These are phyloP conservation scores for Gambusia affinis DNA, from an alignment of 2,113 vertebrate genomes.

Conservation along the genomic window DNA sequence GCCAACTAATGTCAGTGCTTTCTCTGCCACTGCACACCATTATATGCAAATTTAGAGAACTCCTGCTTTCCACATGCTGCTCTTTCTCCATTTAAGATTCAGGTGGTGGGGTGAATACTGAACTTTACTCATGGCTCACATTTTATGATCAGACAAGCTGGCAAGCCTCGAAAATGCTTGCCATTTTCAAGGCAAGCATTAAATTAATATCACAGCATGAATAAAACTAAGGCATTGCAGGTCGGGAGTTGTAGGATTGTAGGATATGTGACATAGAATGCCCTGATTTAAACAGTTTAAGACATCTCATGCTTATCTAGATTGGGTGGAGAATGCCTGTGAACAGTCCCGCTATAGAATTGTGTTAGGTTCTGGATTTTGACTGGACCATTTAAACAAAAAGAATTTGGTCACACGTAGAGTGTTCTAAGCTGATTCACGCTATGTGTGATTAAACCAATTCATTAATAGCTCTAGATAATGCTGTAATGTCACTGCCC, in stretches of 20 bases:
- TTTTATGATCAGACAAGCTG: slow-evolving; percentile 15
- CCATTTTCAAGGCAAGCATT: too few relatives aligned
- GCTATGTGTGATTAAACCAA: background rate
- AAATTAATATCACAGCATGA: slow-evolving; percentile 7
- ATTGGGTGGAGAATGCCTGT: background rate
- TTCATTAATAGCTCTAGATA: background rate
- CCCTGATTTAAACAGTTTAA: background rate
- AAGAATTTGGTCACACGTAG: background rate
- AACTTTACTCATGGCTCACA: slow-evolving; percentile 16
- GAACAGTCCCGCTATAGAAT: background rate
- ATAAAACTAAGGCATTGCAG: background rate
- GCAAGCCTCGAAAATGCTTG: slow-evolving; percentile 10
- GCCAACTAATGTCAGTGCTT: background rate
- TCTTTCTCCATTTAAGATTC: slow-evolving; percentile 16
- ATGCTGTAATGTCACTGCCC: too few relatives aligned
- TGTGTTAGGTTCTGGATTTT: background rate
- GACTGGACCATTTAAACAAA: background rate
- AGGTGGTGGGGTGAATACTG: background rate
- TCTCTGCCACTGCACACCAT: background rate
- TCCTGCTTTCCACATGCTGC: background rate
- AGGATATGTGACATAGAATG: background rate
- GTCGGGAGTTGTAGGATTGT: background rate
- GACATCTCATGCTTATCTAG: background rate
- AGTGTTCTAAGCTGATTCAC: too few relatives aligned
- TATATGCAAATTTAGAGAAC: slow-evolving; percentile 14